These are phyloP conservation scores for Arge pagana DNA, from an alignment of 2,888 invertebrate species.

Conservation along the genomic window DNA sequence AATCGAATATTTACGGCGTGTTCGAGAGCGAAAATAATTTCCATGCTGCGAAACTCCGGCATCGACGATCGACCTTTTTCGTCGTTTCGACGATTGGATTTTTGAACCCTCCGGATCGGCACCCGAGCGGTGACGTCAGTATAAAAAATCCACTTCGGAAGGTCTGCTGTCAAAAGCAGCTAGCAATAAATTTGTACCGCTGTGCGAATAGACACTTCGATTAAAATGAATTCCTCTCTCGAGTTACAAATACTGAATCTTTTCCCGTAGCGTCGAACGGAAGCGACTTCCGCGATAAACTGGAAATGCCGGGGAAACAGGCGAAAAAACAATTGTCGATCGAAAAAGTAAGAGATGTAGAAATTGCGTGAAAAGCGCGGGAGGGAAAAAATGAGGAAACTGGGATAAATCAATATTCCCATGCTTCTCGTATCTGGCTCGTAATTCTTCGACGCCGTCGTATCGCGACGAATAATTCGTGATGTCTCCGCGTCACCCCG, in stretches of 20 bases:
- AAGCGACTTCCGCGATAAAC: too few relatives aligned
- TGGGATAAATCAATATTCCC: constrained; percentile 17
- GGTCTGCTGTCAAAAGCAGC: neutral
- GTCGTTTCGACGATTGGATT: too few relatives aligned
- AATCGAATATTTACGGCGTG: too few relatives aligned
- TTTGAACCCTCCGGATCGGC: too few relatives aligned
- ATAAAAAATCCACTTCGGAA: neutral
- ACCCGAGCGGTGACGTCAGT: too few relatives aligned
- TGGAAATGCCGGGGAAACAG: neutral
- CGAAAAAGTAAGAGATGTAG: neutral
- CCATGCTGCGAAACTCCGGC: too few relatives aligned
- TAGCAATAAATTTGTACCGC: constrained; percentile 2
- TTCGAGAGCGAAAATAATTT: too few relatives aligned
- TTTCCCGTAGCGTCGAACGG: too few relatives aligned
- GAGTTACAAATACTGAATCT: neutral
- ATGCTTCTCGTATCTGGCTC: constrained; percentile 8
- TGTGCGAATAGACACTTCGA: neutral
- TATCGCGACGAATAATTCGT: constrained; percentile 16
- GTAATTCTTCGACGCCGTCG: constrained; percentile 11
- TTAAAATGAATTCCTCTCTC: neutral
- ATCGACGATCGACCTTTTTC: too few relatives aligned
- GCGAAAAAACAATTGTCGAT: neutral
- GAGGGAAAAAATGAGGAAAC: too few relatives aligned
- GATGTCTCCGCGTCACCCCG: too few relatives aligned
- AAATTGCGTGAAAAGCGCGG: too few relatives aligned